These are phyloP conservation scores for Coluber constrictor DNA, from an alignment of 2,797 vertebrate genomes.

Conservation along the genomic window DNA sequence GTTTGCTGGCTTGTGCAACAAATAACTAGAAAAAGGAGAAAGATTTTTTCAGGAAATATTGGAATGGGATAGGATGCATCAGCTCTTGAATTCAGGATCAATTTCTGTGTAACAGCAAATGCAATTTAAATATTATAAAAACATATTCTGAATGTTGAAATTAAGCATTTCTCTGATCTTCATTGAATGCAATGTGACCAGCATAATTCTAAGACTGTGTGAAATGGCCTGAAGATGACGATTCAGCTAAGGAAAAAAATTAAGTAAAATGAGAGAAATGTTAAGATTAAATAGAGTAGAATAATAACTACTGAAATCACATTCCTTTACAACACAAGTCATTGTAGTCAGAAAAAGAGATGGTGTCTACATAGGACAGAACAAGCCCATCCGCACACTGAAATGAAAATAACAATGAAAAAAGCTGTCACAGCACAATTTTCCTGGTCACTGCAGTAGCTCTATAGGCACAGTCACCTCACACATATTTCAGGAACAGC, in stretches of 20 bases:
- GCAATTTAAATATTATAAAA: background rate
- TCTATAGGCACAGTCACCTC: slow-evolving; percentile 52
- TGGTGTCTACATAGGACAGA: background rate
- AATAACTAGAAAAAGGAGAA: background rate
- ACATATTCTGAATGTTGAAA: background rate
- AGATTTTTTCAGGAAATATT: background rate
- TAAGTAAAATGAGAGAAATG: background rate
- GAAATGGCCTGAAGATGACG: background rate
- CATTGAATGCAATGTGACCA: background rate
- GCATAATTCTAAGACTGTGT: background rate
- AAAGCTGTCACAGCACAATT: slow-evolving; percentile 31
- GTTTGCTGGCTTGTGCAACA: background rate
- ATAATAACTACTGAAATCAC: background rate
- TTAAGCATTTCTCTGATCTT: background rate
- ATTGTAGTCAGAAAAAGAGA: background rate
- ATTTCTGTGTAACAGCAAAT: background rate
- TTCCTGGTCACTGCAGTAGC: slow-evolving; percentile 24
- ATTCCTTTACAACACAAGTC: background rate
- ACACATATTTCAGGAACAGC: slow-evolving; percentile 56
- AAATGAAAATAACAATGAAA: slow-evolving; percentile 30
- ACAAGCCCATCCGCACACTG: slow-evolving; percentile 21
- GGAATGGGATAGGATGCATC: background rate
- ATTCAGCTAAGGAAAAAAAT: background rate
- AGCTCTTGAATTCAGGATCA: background rate
- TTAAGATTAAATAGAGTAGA: background rate